Evolutionary conservation across 2,797 vertebrate species (phyloP), one percentile per base, ranked within the genome.

Genomic region (Acipenser transmontanus): DNA sequence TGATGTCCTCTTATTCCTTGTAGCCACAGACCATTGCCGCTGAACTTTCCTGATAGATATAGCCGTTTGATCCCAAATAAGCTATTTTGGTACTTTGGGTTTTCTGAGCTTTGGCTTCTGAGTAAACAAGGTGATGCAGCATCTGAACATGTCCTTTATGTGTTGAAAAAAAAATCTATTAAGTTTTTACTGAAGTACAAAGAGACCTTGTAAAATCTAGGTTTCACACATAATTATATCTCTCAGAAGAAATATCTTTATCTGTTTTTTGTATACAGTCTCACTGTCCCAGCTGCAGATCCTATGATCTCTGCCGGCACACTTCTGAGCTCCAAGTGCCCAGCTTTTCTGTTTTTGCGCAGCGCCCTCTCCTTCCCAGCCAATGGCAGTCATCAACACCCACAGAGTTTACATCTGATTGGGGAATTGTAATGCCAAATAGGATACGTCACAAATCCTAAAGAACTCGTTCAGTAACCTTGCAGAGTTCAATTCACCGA

Each of bases 291-390:
- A 73, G 77, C 78, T 78, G 59, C 59, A 61, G 81, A 86, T 84
- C 75, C 84, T 78, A 81, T 62, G 92, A 81, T 93, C 91, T 80
- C 84, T 77, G 87, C 93, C 86, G 90, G 87, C 93, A 87, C 84
- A 87, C 88, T 93, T 92, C 94, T 95, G 92, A 90, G 88, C 89
- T 82, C 84, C 68, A 86, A 89, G 87, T 93, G 92, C 84, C 86
- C 87, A 65, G 88, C 74, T 83, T 72, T 76, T 83, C 87, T 88
- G 93, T 82, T 96, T 97, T 97, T 97, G 93, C 92, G 91, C 94
- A 91, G 92, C 92, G 91, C 86, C 83, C 81, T 84, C 82, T 83
- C 81, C 81, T 79, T 80, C 78, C 70, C 78, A 86, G 78, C 89
- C 88, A 91, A 89, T 91, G 72, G 82, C 65, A 72, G 74, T 61